Conservation (phyloP, 2,113 vertebrate genomes). For the Actenoides hombroni region DNA sequence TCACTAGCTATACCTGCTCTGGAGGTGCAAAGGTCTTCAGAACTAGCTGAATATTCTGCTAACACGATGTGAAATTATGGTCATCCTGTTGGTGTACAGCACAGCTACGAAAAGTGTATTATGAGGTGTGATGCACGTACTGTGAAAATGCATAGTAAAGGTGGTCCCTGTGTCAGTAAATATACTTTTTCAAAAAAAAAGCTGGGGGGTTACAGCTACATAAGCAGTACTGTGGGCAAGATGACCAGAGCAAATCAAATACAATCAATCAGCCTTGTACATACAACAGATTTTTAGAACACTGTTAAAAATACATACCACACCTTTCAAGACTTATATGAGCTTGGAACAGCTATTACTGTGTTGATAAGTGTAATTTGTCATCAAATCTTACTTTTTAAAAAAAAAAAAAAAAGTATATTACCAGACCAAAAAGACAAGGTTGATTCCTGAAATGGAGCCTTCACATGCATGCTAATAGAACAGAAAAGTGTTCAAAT, state of each 20-base stretch:
- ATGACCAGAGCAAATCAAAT: background rate
- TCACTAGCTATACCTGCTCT: background rate
- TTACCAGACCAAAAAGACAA: background rate
- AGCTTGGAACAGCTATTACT: background rate
- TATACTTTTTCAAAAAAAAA: background rate
- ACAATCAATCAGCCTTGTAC: background rate
- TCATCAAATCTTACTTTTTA: background rate
- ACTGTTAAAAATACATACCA: background rate
- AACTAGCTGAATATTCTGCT: conserved; percentile 10
- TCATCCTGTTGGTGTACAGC: background rate
- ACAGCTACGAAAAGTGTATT: background rate
- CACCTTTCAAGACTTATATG: background rate
- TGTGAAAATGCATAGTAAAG: background rate
- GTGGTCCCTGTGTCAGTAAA: background rate
- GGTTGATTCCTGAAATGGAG: background rate
- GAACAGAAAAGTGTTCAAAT: background rate
- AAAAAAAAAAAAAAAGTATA: background rate
- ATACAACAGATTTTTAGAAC: background rate
- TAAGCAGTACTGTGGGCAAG: background rate
- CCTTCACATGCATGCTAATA: background rate
- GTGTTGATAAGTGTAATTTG: background rate
- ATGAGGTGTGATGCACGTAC: background rate
- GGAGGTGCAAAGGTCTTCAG: conserved; percentile 19
- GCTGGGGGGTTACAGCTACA: background rate
- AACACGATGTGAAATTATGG: background rate